Evolutionary conservation across 1,140 invertebrate species (phyloP).

Genomic region (Heliconius hewitsoni): DNA sequence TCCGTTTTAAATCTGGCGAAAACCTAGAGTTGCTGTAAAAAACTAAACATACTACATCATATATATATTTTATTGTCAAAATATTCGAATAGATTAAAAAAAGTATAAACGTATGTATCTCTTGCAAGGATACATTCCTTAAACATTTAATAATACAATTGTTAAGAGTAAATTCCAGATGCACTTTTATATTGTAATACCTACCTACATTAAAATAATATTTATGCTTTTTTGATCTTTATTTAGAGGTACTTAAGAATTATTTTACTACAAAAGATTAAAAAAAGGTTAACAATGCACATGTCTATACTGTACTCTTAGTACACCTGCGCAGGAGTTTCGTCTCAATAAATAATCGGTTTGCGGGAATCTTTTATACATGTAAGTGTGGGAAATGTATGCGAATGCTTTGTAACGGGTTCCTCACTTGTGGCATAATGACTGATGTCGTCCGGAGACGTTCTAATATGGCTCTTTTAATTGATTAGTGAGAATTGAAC

Average conservation of each 20-base stretch:
- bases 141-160: constrained; percentile 32
- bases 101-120: constrained; percentile 19
- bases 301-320: constrained; percentile 4
- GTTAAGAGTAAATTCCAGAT: constrained; percentile 29
- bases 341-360: constrained; percentile 37
- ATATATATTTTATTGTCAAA: too few relatives aligned
- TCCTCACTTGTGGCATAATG: constrained; percentile 42
- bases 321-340: constrained; percentile 52
- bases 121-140: constrained; percentile 19
- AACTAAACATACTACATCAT: too few relatives aligned
- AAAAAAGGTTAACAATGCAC: neutral
- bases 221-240: neutral
- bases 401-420: constrained; percentile 42
- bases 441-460: neutral
- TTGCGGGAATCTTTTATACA: constrained; percentile 54
- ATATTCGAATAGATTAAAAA: too few relatives aligned
- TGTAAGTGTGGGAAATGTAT: constrained; percentile 52
- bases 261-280: neutral
- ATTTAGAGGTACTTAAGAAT: neutral
- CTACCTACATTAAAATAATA: neutral
- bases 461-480: neutral
- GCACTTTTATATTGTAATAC: constrained; percentile 18
- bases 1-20: neutral
- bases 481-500: neutral
- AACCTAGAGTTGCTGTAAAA: neutral